These are phyloP conservation scores for Volucella inflata DNA, from an alignment of 2,888 invertebrate genomes.

Conservation along the genomic window DNA sequence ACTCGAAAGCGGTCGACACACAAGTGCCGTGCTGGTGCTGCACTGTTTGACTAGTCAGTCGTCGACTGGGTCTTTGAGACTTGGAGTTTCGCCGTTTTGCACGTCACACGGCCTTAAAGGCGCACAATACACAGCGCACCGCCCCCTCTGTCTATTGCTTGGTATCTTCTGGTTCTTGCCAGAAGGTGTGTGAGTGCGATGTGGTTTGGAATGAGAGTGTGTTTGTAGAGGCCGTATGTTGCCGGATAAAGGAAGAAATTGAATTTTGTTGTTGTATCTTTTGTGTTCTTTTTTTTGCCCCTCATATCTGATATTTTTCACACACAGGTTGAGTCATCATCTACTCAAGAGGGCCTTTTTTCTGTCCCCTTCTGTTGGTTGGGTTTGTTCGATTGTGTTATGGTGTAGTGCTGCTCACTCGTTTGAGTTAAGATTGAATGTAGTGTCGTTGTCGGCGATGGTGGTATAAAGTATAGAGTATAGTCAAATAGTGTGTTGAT, in stretches of 20 bases:
- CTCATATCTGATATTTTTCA: conserved; percentile 64
- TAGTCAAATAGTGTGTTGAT: too few relatives aligned
- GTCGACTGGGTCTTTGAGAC: conserved; percentile 18
- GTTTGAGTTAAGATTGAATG: too few relatives aligned
- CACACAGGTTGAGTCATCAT: conserved; percentile 72
- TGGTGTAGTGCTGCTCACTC: background rate
- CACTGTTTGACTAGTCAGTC: conserved; percentile 38
- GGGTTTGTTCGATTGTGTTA: background rate
- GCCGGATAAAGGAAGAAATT: conserved; percentile 74
- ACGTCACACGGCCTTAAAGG: conserved; percentile 48
- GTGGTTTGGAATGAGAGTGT: background rate
- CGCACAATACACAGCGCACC: conserved; percentile 43
- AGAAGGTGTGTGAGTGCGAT: conserved; percentile 69
- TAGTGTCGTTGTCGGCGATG: conserved; percentile 10
- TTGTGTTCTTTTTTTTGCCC: conserved; percentile 10
- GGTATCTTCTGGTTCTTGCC: conserved; percentile 56
- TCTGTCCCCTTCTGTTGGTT: conserved; percentile 32
- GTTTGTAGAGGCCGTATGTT: conserved; percentile 65
- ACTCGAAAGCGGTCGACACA: conserved; percentile 72
- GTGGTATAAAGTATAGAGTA: conserved; percentile 40
- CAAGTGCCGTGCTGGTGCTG: conserved; percentile 73
- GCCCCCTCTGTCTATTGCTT: conserved; percentile 19
- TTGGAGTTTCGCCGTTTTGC: conserved; percentile 67
- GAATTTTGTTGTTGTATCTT: conserved; percentile 23
- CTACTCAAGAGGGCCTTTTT: conserved; percentile 37